Evolutionary conservation across 92 coral and sea anemone genomes (phyloP).

Genomic region (Paramuricea clavata): DNA sequence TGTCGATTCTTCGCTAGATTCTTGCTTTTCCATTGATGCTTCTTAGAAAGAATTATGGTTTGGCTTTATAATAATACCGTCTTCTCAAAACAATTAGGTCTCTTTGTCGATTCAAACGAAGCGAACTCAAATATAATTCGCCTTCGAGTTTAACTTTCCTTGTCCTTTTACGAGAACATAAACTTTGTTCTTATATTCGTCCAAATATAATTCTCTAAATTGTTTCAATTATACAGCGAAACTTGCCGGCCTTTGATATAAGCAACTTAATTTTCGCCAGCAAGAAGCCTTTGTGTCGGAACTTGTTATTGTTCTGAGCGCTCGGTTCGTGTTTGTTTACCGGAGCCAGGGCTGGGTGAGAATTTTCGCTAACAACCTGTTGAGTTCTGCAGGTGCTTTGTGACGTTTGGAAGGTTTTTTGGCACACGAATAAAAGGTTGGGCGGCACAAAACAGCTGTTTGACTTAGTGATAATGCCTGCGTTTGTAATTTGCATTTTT

Average conservation of each 20-base stretch:
- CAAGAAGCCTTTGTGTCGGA: not conserved
- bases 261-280: not conserved
- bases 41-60: not conserved
- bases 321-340: constrained; percentile 12
- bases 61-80: not conserved
- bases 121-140: not conserved
- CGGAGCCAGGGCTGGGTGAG: not conserved
- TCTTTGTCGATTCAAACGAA: not conserved
- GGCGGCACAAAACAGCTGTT: constrained; percentile 21
- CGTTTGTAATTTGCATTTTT: not conserved
- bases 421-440: not conserved
- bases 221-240: not conserved
- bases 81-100: not conserved
- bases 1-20: constrained; percentile 3
- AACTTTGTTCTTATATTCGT: not conserved
- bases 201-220: not conserved
- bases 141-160: not conserved
- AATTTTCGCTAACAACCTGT: constrained; percentile 23
- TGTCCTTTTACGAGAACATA: not conserved
- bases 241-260: not conserved
- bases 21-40: not conserved
- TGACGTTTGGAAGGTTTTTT: constrained; percentile 2
- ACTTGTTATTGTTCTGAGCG: not conserved
- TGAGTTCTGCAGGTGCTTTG: constrained; percentile 34
- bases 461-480: constrained; percentile 23